Base-by-base conservation (phyloP, 2,888 invertebrate species). In the Brachynemurus nebulosus region DNA sequence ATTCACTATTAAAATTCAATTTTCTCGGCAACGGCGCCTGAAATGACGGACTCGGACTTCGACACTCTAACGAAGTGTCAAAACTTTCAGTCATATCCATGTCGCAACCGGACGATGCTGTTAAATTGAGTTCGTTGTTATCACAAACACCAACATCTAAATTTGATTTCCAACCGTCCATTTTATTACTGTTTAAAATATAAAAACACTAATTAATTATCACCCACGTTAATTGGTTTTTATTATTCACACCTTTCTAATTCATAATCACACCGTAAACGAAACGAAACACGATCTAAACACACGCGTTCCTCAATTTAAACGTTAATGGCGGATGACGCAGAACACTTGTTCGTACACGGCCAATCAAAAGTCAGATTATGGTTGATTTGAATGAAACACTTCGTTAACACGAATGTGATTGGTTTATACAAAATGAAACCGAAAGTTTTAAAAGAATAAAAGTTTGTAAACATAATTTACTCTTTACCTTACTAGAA, bases 1-100 rank as follows among this genome's bases (percentile, higher is more conserved):
- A 36, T 17, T 68, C 68, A 47, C 68, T 68, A 52, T 67, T 70
- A 57, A 77, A 77, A 56, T 74, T 71, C 50, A 77, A 63, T 62
- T 76, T 77, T 53, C 75, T 70, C 9, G 76, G 74, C 56, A 72
- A 67, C 53, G 71, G 69, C 45, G 65, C 59, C 47, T 64, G 62
- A 45, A 68, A 68, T 52, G 72, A 70, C 34, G 73, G 74, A 53
- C 74, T 74, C 50, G 71, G 63, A 61, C 72, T 64, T 30, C 30
- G 30, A 30, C 30, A 30, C 40, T 69, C 76, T 45, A 69, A 70
- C 52, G 75, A 73, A 56, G 73, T 70, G 56, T 76, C 76, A 55
- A 73, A 74, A 19, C 68, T 64, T 58, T 74, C 74, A 58, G 76
- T 74, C 65, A 76, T 70, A 25, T 39, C 39, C 42, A 42, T 42